Conservation (phyloP, 64 coral and sea anemone genomes). For the Montipora capricornis region DNA sequence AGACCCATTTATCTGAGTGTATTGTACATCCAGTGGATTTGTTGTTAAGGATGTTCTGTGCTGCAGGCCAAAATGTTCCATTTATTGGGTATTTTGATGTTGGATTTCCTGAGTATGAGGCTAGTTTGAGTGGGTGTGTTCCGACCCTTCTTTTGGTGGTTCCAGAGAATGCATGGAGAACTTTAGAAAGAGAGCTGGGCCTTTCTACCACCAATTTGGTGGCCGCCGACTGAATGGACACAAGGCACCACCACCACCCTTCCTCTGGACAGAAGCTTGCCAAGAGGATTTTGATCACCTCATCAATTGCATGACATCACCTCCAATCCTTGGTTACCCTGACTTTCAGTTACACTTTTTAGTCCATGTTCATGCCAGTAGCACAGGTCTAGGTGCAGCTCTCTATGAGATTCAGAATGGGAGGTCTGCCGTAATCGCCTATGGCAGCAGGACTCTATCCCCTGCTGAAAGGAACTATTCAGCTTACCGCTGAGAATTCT, state of each 20-base stretch:
- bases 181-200: neutral
- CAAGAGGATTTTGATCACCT: constrained; percentile 35
- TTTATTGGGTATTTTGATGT: constrained; percentile 63
- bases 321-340: constrained; percentile 68
- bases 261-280: constrained; percentile 40
- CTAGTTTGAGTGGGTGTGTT: constrained; percentile 13
- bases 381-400: constrained; percentile 2
- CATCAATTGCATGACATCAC: constrained; percentile 47
- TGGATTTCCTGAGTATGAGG: constrained; percentile 48
- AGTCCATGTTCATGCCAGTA: constrained; percentile 37
- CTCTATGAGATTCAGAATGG: constrained; percentile 7
- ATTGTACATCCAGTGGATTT: constrained; percentile 43
- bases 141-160: constrained; percentile 28
- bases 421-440: constrained; percentile 33
- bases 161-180: constrained; percentile 22
- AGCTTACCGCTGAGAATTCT: constrained; percentile 59
- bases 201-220: neutral
- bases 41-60: constrained; percentile 35
- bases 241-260: neutral
- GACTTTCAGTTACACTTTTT: constrained; percentile 55
- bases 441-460: constrained; percentile 53
- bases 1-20: constrained; percentile 41
- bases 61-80: constrained; percentile 65
- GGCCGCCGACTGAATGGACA: neutral
- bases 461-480: constrained; percentile 62